phyloP scores from a whole-genome alignment of 2,113 vertebrate species.

The Scolopax mira region DNA sequence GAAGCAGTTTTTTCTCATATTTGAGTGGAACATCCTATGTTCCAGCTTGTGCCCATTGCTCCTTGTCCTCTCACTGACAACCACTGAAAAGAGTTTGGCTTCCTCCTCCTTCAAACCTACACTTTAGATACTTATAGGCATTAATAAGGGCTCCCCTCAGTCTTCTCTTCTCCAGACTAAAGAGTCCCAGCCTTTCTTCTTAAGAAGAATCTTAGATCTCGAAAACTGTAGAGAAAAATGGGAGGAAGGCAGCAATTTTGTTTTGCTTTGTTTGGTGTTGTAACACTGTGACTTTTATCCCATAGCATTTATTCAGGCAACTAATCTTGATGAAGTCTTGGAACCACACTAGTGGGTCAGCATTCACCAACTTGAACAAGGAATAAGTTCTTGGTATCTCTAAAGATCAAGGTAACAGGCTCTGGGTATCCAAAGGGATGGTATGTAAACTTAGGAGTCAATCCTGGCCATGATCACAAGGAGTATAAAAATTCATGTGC shows the following conservation, averaged over 20 bases:
- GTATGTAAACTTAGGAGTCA: background rate
- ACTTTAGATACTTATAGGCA: too few relatives aligned
- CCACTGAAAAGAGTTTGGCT: too few relatives aligned
- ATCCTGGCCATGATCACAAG: background rate
- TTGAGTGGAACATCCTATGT: too few relatives aligned
- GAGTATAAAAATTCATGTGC: background rate
- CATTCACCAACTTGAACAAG: fast-evolving
- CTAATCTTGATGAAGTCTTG: background rate
- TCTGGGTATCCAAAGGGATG: background rate
- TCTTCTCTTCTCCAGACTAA: too few relatives aligned
- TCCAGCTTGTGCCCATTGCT: too few relatives aligned
- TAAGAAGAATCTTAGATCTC: too few relatives aligned
- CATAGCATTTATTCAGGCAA: background rate
- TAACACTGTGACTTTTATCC: background rate
- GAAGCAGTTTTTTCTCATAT: too few relatives aligned
- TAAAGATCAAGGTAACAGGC: background rate
- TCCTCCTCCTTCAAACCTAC: too few relatives aligned
- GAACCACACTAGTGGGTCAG: fast-evolving
- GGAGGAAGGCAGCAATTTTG: background rate
- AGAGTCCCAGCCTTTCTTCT: too few relatives aligned
- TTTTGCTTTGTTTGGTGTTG: background rate
- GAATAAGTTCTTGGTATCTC: background rate
- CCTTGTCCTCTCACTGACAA: too few relatives aligned
- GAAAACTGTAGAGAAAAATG: background rate
- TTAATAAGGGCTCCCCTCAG: too few relatives aligned